These are phyloP conservation scores for Xestoiulus laeticollis DNA, from an alignment of 2,888 invertebrate genomes.

Conservation along the genomic window DNA sequence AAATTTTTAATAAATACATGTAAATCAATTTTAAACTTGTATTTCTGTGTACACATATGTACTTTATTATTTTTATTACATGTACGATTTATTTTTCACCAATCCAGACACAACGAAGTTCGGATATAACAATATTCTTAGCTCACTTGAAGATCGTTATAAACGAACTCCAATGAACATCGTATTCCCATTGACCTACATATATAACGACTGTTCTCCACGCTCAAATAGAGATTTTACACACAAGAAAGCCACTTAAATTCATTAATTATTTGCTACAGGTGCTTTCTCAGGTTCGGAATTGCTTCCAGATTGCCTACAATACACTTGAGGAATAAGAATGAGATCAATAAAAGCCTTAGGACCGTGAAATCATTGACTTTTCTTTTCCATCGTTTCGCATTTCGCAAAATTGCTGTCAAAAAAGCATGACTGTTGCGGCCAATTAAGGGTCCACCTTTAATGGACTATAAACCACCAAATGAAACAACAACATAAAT, in stretches of 20 bases:
- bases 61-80: no score
- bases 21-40: no score
- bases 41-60: no score
- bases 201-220: no score
- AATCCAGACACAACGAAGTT: no score
- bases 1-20: no score
- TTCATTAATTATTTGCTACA: not conserved
- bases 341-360: not conserved
- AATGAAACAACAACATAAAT: slow-evolving; percentile 6
- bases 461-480: slow-evolving; percentile 15
- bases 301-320: not conserved
- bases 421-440: not conserved
- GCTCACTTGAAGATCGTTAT: no score
- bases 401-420: not conserved
- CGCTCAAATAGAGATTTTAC: no score
- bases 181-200: no score
- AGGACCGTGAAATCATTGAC: not conserved
- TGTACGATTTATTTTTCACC: no score
- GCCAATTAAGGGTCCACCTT: slow-evolving; percentile 30
- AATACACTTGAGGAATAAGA: not conserved
- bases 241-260: not conserved
- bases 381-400: not conserved
- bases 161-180: no score
- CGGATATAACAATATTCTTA: no score
- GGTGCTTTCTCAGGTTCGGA: not conserved